A percentile compares a stretch with the other conserved stretches of the same genome.
These are phyloP conservation scores for Cryptus armator DNA, from an alignment of 2,888 invertebrate species.

Conservation along the genomic window DNA sequence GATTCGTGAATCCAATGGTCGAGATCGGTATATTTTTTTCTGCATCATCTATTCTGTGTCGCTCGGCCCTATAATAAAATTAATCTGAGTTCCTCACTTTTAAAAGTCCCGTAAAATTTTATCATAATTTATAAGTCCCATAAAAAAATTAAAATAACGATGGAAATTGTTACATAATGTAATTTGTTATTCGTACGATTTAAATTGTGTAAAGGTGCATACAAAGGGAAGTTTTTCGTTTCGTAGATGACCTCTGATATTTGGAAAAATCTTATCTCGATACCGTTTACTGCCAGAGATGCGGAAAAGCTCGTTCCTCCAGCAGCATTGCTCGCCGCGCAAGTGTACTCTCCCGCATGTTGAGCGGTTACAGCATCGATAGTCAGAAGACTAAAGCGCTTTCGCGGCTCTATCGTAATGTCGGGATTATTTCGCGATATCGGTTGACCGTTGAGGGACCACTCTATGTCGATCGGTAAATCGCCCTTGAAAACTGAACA, in stretches of 20 bases:
- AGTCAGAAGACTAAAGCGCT: constrained; percentile 84
- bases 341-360: constrained; percentile 86
- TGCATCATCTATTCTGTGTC: background rate
- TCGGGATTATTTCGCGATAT: constrained; percentile 76
- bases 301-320: constrained; percentile 89
- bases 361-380: constrained; percentile 85
- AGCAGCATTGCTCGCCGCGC: constrained; percentile 89
- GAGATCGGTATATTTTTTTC: too few relatives aligned
- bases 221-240: constrained; percentile 32
- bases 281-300: constrained; percentile 86
- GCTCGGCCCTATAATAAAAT: background rate
- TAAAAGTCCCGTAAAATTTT: background rate
- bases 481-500: constrained; percentile 90
- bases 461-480: constrained; percentile 90
- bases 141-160: background rate
- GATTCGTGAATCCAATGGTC: too few relatives aligned
- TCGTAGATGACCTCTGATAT: constrained; percentile 61
- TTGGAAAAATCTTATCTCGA: too few relatives aligned
- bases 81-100: background rate
- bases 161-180: too few relatives aligned
- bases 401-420: constrained; percentile 79
- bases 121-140: background rate
- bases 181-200: too few relatives aligned
- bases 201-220: too few relatives aligned
- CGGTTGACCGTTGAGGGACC: constrained; percentile 89